Percentiles rank a stretch among this genome's conserved stretches.
phyloP scores from a whole-genome alignment of 2,888 invertebrate genomes.

The Augiades crinisus region DNA sequence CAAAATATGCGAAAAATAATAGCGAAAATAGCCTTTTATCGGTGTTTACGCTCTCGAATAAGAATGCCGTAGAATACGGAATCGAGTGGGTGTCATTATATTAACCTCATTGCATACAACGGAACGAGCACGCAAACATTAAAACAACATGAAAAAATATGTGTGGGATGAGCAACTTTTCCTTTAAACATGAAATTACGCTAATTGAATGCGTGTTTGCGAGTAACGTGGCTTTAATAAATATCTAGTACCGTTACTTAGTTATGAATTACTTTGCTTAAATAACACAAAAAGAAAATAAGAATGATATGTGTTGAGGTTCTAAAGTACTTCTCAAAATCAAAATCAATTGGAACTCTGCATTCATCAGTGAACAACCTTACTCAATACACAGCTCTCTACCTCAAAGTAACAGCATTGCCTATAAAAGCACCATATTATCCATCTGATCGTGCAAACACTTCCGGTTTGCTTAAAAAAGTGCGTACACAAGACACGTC shows the following conservation, averaged over 20 bases:
- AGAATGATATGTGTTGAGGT: too few species aligned
- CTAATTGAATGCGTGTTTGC: not conserved
- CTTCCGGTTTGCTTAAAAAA: constrained; percentile 7
- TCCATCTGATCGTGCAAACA: not conserved
- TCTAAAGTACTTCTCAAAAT: too few species aligned
- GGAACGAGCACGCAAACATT: not conserved
- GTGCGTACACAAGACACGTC: constrained; percentile 36
- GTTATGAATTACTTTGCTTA: not conserved
- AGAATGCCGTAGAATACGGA: not conserved
- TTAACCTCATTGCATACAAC: not conserved
- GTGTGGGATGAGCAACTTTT: constrained; percentile 24
- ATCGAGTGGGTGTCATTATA: not conserved
- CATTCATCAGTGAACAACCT: too few species aligned
- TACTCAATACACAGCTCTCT: too few species aligned
- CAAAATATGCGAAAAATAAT: too few species aligned
- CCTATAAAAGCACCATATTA: too few species aligned
- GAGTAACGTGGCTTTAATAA: not conserved
- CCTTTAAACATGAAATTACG: not conserved
- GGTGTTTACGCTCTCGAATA: too few species aligned
- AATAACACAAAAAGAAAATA: too few species aligned
- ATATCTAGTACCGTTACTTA: not conserved
- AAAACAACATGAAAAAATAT: not conserved
- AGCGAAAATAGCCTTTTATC: too few species aligned
- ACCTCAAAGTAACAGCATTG: too few species aligned
- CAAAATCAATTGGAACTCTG: too few species aligned